Evolutionary conservation across 2,888 invertebrate species (phyloP), one percentile per base, ranked within the genome.

Genomic region (Cryptus armator): DNA sequence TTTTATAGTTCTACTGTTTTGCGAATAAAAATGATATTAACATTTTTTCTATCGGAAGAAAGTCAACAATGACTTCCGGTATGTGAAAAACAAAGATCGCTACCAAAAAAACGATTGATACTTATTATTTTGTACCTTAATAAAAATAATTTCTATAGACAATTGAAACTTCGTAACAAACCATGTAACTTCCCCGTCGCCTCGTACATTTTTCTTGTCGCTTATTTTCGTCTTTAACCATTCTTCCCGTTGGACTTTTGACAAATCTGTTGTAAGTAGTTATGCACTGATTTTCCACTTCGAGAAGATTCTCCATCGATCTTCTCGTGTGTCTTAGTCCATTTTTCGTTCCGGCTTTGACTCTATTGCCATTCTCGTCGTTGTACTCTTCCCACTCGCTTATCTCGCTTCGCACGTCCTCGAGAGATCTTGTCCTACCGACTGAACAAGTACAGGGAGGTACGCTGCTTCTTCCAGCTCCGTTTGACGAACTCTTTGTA

Each of bases 261-360:
- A 87, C 89, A n/a, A 86, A 80, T 44, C 89, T 89, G 7, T 91
- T 91, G 77, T 91, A 91, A n/a, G 89, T 90, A 19, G 75, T 83
- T 12, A 83, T 37, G 16, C 88, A 88, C n/a, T 76, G 82, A 81
- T 86, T 86, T 10, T 92, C 92, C 5, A 91, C 92, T 9, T 93
- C 95, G 87, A 95, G 90, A 86, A 97, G 94, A 93, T 96, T 96
- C 92, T 97, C 97, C 96, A 96, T 96, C 0, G 97, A 96, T 86
- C 96, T 95, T 64, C 96, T 94, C n/a, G 95, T 95, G 81, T 94
- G 94, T 86, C 94, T 94, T 87, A 94, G 94, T 89, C 94, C 94
- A 89, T 94, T 95, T 87, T 95, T 95, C 0, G 95, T 85, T 29
- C 89, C 90, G 9, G 86, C 94, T 43, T 95, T 95, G 43, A 96